Evolutionary conservation across 1,140 invertebrate species (phyloP).

Genomic region (Euura lappo): DNA sequence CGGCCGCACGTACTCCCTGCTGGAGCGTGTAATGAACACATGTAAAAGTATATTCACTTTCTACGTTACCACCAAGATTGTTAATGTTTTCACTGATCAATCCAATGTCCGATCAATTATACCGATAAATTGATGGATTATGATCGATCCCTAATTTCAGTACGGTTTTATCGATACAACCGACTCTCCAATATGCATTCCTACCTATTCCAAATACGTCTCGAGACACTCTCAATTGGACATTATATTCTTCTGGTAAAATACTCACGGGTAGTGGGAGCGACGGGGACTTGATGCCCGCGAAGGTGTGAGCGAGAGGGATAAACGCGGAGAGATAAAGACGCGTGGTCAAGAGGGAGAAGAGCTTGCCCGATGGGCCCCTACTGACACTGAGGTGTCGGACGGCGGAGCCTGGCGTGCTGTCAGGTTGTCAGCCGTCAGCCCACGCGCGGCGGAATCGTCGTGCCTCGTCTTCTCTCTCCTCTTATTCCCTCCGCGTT

Average conservation of each 20-base stretch:
- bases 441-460: slow-evolving; percentile 56
- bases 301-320: not conserved
- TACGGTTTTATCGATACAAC: not conserved
- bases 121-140: not conserved
- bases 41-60: too few relatives aligned
- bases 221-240: not conserved
- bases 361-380: slow-evolving; percentile 24
- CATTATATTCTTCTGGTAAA: not conserved
- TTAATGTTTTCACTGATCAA: slow-evolving; percentile 4
- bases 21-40: too few relatives aligned
- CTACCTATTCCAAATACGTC: not conserved
- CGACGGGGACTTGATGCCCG: slow-evolving; percentile 4
- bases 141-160: not conserved
- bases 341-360: slow-evolving; percentile 30
- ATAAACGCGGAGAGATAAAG: slow-evolving; percentile 31
- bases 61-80: too few relatives aligned
- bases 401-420: slow-evolving; percentile 48
- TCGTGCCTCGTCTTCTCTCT: slow-evolving; percentile 10
- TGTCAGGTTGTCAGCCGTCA: slow-evolving; percentile 58
- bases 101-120: not conserved
- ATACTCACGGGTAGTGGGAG: not conserved
- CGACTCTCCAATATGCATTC: not conserved
- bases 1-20: too few relatives aligned
- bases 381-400: slow-evolving; percentile 55
- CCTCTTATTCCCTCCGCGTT: slow-evolving; percentile 12